These are phyloP conservation scores for Harpegnathos saltator DNA, from an alignment of 1,140 invertebrate species.

Conservation along the genomic window DNA sequence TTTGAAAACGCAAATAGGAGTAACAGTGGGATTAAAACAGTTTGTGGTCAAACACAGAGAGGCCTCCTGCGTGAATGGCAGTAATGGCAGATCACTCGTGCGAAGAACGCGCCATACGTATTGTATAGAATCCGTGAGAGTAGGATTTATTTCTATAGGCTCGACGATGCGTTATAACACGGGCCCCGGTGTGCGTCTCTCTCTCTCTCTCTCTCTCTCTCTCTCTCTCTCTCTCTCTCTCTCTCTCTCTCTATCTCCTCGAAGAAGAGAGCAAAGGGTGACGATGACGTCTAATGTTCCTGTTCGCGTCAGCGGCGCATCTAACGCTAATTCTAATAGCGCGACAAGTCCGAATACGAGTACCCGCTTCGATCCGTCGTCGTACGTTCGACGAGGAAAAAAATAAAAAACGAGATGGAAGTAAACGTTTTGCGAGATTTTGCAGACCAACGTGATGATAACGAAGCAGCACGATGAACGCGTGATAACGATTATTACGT, in stretches of 20 bases:
- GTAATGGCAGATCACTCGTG: constrained; percentile 73
- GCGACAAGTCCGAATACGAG: constrained; percentile 4
- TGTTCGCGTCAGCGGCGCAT: not conserved
- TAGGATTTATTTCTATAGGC: constrained; percentile 68
- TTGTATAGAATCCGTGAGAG: constrained; percentile 67
- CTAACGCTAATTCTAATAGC: constrained; percentile 40
- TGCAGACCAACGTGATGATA: no score
- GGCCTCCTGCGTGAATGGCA: constrained; percentile 65
- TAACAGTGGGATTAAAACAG: constrained; percentile 78
- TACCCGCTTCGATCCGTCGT: no score
- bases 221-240: constrained; percentile 1
- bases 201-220: not conserved
- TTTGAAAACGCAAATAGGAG: constrained; percentile 75
- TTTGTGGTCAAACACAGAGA: constrained; percentile 78
- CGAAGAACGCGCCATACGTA: constrained; percentile 61
- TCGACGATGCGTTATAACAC: constrained; percentile 73
- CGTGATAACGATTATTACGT: no score
- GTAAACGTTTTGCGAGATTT: no score
- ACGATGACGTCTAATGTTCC: constrained; percentile 35
- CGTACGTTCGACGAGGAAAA: no score
- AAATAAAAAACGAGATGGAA: no score
- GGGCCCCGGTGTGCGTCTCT: constrained; percentile 6
- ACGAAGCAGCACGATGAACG: no score
- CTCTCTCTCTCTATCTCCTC: constrained; percentile 14
- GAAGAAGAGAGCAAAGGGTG: constrained; percentile 32